These are phyloP conservation scores for Trypoxylon attenuatum DNA, from an alignment of 2,888 invertebrate species.

Conservation along the genomic window DNA sequence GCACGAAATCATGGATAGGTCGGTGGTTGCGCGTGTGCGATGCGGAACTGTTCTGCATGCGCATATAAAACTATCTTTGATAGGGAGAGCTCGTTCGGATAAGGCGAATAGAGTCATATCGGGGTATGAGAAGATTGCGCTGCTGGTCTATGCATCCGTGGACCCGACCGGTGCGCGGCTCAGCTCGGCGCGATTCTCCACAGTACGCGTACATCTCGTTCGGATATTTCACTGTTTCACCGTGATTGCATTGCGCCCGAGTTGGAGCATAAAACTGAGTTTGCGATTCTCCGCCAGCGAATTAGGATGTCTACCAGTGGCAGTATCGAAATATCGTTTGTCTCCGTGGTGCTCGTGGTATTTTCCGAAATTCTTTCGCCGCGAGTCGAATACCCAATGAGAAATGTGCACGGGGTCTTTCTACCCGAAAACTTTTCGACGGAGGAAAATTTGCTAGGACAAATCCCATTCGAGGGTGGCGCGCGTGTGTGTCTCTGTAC, in stretches of 20 bases:
- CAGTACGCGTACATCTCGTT: conserved; percentile 42
- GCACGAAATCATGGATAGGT: too few relatives aligned
- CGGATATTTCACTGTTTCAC: conserved; percentile 44
- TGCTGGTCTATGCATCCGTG: conserved; percentile 29
- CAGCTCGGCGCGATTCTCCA: too few relatives aligned
- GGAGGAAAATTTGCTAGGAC: conserved; percentile 38
- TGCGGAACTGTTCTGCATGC: conserved; percentile 10
- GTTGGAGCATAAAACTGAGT: conserved; percentile 57
- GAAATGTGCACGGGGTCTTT: neutral
- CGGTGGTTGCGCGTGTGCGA: neutral
- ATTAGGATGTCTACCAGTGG: conserved; percentile 55
- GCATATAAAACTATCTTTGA: conserved; percentile 32
- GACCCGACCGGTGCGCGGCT: too few relatives aligned
- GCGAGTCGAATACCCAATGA: conserved; percentile 40
- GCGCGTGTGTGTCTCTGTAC: too few relatives aligned
- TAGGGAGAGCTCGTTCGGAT: conserved; percentile 23
- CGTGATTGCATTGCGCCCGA: conserved; percentile 58
- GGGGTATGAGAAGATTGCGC: conserved; percentile 41
- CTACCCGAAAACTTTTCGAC: conserved; percentile 8
- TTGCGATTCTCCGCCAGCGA: conserved; percentile 46
- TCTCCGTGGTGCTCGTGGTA: conserved; percentile 25
- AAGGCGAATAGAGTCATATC: conserved; percentile 37
- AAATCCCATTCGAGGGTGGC: neutral
- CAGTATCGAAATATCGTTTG: conserved; percentile 53
- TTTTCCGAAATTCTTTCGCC: conserved; percentile 31